Evolutionary conservation across 2,797 vertebrate genomes (phyloP).

Genomic region (Chelonia mydas): DNA sequence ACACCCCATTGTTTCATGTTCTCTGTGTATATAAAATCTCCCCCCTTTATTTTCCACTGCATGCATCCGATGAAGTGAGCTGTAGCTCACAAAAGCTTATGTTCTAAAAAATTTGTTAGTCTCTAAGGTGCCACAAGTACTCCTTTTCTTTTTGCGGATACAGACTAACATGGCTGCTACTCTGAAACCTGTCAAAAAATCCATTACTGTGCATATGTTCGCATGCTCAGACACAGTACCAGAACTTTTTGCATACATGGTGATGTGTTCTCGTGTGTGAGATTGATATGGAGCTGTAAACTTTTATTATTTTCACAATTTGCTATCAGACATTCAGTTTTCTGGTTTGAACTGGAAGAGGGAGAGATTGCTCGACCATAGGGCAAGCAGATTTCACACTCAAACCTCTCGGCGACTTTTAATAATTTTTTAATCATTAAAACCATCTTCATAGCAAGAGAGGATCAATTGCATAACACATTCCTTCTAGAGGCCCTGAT

Average conservation of each 20-base stretch:
- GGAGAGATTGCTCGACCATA: background rate
- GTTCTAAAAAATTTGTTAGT: too few species aligned
- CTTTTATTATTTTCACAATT: background rate
- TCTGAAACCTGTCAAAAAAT: background rate
- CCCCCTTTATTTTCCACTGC: too few species aligned
- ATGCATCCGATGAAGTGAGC: too few species aligned
- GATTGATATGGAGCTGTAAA: background rate
- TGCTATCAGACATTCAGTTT: background rate
- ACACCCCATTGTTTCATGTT: too few species aligned
- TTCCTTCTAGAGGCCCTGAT: rapidly evolving
- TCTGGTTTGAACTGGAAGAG: background rate
- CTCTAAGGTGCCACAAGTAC: too few species aligned
- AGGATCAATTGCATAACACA: rapidly evolving
- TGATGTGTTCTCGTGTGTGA: background rate
- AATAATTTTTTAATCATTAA: rapidly evolving
- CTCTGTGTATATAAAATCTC: too few species aligned
- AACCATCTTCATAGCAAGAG: background rate
- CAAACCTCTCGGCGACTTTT: rapidly evolving
- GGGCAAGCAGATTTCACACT: background rate
- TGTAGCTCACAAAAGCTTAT: too few species aligned
- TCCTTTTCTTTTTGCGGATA: too few species aligned
- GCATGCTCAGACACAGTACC: rapidly evolving
- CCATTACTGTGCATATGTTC: rapidly evolving
- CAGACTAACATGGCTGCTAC: too few species aligned
- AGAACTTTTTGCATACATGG: rapidly evolving